Conservation (phyloP, 2,888 invertebrate species). For the Epistrophe grossulariae region DNA sequence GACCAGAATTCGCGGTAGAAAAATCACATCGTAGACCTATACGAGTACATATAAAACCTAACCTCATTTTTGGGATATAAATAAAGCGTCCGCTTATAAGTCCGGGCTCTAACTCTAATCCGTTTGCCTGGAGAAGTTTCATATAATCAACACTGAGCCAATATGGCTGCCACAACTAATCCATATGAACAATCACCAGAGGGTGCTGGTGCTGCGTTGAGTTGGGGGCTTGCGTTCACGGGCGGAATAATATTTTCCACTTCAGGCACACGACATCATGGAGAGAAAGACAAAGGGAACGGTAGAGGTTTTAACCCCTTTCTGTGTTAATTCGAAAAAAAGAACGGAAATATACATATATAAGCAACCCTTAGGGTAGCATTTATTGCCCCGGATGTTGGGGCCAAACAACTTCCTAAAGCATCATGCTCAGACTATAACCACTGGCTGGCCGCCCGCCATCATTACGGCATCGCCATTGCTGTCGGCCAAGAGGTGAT, state of each 20-base stretch:
- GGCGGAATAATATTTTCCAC: conserved; percentile 24
- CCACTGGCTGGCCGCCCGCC: conserved; percentile 22
- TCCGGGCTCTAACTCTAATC: conserved; percentile 59
- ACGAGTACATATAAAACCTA: background rate
- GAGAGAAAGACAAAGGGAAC: too few species aligned
- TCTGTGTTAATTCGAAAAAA: background rate
- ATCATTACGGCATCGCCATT: background rate
- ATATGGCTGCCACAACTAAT: conserved; percentile 48
- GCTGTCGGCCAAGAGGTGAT: conserved; percentile 42
- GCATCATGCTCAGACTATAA: conserved; percentile 40
- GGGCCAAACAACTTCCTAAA: conserved; percentile 28
- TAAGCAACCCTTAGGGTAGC: conserved; percentile 13
- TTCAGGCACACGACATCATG: background rate
- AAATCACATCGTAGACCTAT: conserved; percentile 46
- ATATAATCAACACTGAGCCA: conserved; percentile 38
- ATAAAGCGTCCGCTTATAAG: conserved; percentile 35
- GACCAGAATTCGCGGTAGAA: conserved; percentile 39
- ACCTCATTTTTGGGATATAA: conserved; percentile 18
- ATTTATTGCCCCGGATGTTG: conserved; percentile 42
- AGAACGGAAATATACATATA: background rate
- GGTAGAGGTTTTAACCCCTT: conserved; percentile 22
- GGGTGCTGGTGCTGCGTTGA: background rate
- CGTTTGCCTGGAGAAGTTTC: conserved; percentile 31
- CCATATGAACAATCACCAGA: conserved; percentile 49
- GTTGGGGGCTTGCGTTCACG: background rate